Conservation (phyloP, 2,113 vertebrate species). For the Sceloporus tristichus region DNA sequence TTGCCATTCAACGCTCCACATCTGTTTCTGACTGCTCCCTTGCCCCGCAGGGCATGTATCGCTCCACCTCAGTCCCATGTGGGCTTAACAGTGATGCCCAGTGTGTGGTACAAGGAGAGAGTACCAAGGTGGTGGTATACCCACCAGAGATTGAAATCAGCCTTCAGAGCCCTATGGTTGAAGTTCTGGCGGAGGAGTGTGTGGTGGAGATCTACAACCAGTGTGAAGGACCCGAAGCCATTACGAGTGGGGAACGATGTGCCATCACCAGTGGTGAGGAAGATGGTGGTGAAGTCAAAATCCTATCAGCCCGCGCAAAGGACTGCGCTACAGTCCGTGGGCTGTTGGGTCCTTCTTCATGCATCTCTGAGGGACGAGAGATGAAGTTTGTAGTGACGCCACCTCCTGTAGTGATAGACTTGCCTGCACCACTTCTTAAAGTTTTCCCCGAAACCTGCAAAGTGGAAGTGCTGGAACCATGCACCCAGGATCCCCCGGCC, state of each 20-base stretch:
- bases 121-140: constrained; percentile 6
- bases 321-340: not conserved
- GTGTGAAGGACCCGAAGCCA: not conserved
- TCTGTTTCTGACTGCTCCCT: not conserved
- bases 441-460: constrained; percentile 21
- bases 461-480: not conserved
- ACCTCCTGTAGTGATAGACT: not conserved
- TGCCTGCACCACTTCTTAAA: constrained; percentile 17
- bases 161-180: constrained; percentile 1
- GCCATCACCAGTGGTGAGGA: constrained; percentile 9
- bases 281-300: not conserved
- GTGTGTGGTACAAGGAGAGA: not conserved
- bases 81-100: rapidly evolving
- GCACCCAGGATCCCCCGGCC: not conserved
- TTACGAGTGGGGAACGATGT: not conserved
- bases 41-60: not conserved
- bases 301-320: not conserved
- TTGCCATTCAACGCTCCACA: not conserved
- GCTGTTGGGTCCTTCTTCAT: not conserved
- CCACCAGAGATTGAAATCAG: constrained; percentile 11
- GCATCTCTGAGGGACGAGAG: constrained; percentile 24
- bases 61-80: constrained; percentile 8
- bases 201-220: constrained; percentile 18
- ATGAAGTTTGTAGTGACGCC: constrained; percentile 13
- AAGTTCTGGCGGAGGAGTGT: constrained; percentile 11